Evolutionary conservation across 2,113 vertebrate species (phyloP).

Genomic region (Tupaia tana): DNA sequence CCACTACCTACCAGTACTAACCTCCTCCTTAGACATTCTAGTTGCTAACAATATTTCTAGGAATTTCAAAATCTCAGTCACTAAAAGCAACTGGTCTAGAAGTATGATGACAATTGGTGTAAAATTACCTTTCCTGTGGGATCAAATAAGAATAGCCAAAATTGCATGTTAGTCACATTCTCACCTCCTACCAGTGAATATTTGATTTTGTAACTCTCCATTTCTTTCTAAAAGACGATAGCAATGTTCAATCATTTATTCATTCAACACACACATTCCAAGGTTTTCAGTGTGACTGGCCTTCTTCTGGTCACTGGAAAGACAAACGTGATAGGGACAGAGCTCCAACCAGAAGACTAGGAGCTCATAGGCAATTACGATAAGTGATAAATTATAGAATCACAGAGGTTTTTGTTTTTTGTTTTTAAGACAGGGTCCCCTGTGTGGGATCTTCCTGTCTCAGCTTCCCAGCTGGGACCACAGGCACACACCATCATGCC

Average conservation of each 20-base stretch:
- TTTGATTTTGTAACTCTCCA: neutral
- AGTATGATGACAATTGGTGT: neutral
- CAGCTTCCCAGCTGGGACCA: too few species aligned
- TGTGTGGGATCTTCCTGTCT: too few species aligned
- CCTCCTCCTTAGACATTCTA: neutral
- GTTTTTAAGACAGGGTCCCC: too few species aligned
- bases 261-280: neutral
- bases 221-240: neutral
- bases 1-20: neutral
- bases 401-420: neutral
- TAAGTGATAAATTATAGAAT: neutral
- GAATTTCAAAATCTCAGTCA: neutral
- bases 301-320: neutral
- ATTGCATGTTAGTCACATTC: neutral
- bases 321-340: neutral
- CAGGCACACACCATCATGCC: too few species aligned
- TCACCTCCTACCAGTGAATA: neutral
- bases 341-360: neutral
- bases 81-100: neutral
- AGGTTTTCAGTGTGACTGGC: neutral
- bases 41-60: neutral
- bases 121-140: neutral
- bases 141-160: neutral
- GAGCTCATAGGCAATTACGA: neutral
- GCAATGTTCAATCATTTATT: neutral